Evolutionary conservation across 2,113 vertebrate genomes (phyloP), one percentile per base, ranked within the genome.

Genomic region (Brachypteracias leptosomus): DNA sequence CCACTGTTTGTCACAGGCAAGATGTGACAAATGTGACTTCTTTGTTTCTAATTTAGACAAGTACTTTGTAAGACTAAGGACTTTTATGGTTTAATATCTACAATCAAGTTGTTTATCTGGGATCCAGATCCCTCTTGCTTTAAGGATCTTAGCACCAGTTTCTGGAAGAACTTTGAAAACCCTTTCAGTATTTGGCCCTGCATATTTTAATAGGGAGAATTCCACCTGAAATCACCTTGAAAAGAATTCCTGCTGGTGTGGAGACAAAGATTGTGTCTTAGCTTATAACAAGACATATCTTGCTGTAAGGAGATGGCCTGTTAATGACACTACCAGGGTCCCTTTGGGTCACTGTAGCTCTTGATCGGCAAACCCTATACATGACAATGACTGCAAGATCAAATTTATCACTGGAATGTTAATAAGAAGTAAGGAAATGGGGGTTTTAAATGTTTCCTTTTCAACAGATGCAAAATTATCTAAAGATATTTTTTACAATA

Each of bases 221-320:
- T 77, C 33, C 52, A 62, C 42, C 18, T 46, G 55, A 76, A 79
- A 70, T 22, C 15, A 83, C 36, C 55, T 90, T 72, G 66, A 54
- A 72, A 57, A 35, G 25, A 59, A 20, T 76, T 85, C 11, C 26
- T 87, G 25, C 26, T 85, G 44, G 3, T 51, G 20, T 57, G 47
- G 19, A 33, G 44, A 25, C 20, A 65, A 75, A 46, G 19, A 42
- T 8, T 42, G 29, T 72, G 17, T 31, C 71, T 76, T 68, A 73
- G 25, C 51, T 79, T 66, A 2, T 36, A 55, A 26, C 2, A 12
- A 47, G 52, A 29, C 13, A 13, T 1, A 0, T 31, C 42, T 67
- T 88, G 46, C 17, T 58, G 2, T 46, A 59, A 47, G 31, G 18
- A 51, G 19, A 15, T 61, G 33, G 36, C 49, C 19, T 28, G 26